Evolutionary conservation across 2,113 vertebrate genomes (phyloP), one percentile per base, ranked within the genome.

Genomic region (Deroptyus accipitrinus): DNA sequence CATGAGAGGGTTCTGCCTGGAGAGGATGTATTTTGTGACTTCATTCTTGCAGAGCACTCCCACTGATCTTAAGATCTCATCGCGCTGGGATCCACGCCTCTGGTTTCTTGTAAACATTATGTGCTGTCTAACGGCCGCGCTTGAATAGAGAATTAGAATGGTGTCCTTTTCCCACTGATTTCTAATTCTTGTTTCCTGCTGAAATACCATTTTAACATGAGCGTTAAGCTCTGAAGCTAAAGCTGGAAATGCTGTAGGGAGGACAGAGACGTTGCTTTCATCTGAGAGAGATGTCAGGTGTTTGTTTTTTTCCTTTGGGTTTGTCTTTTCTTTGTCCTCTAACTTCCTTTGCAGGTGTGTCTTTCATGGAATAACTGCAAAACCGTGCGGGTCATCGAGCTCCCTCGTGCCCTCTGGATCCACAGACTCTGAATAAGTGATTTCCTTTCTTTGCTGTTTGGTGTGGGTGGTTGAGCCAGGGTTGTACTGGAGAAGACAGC

Each of bases 1-100:
- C 63, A 2, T 61, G 83, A 89, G 94, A 86, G 88, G 92, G 78
- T 89, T 76, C 83, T 88, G 95, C 76, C 77, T 93, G 88, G 79
- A 69, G 59, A 88, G 83, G 86, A 92, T 33, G 77, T 46, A 16
- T 84, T 83, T 5, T 52, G 90, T 83, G 80, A 84, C 90, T 95
- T 92, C 35, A 17, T 70, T 30, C 77, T 82, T 24, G 8, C 92
- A 13, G 39, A 82, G 67, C 73, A 9, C 73, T 93, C 83, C 48
- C 41, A 11, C 44, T 81, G 86, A 13, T 83, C 81, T 5, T 5
- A 5, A 67, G 76, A 75, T 88, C 66, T 86, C 88, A 4, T 55
- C 11, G 0, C 19, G 46, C 9, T 63, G 79, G 67, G 83, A 80
- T 94, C 83, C 83, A 22, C 17, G 9, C 86, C 88, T 84, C 92